phyloP scores from a whole-genome alignment of 1,140 invertebrate genomes.

The Rhizoglyphus robini region DNA sequence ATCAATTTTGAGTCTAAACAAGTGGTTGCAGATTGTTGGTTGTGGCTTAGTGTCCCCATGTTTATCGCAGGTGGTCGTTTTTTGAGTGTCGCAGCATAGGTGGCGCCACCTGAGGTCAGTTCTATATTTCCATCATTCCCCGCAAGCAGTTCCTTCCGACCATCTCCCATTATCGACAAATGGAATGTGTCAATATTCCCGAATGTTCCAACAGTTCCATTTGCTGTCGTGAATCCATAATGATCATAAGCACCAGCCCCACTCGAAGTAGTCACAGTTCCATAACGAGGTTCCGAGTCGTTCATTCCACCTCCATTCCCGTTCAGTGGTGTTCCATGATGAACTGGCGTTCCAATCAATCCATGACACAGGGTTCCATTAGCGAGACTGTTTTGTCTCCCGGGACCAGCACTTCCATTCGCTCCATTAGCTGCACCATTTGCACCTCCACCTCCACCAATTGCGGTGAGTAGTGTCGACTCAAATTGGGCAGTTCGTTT shows the following conservation, averaged over 20 bases:
- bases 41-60: conserved; percentile 19
- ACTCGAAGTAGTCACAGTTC: not conserved
- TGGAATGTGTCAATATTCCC: not conserved
- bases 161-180: conserved; percentile 1
- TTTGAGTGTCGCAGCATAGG: not conserved
- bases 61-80: not conserved
- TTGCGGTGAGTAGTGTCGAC: not conserved
- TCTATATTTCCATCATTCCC: not conserved
- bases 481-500: conserved; percentile 24
- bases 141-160: not conserved
- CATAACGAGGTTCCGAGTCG: conserved; percentile 5
- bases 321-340: not conserved
- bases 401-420: not conserved
- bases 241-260: not conserved
- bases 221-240: not conserved
- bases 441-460: not conserved
- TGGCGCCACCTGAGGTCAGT: conserved; percentile 1
- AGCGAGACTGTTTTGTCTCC: not conserved
- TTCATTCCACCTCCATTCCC: not conserved
- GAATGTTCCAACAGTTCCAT: not conserved
- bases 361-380: conserved; percentile 9
- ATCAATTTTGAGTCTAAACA: conserved; percentile 24
- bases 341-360: not conserved
- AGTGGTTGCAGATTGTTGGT: conserved; percentile 23
- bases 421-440: not conserved